A percentile compares a stretch with the other conserved stretches of the same genome.
These are phyloP conservation scores for Malurus alboscapulatus DNA, from an alignment of 2,113 vertebrate species.

Conservation along the genomic window DNA sequence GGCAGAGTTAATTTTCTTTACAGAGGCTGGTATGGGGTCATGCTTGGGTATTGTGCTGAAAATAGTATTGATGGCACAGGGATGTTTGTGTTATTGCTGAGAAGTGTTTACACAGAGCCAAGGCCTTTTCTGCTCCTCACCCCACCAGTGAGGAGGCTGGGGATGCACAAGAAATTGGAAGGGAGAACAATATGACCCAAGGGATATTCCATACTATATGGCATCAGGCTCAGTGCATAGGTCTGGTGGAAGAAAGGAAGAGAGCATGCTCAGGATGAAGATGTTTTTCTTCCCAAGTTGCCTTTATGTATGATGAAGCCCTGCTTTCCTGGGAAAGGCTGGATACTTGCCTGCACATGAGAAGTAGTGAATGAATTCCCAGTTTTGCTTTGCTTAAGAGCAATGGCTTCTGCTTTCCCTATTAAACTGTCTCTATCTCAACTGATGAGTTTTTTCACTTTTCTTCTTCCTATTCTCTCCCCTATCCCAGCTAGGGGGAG, in stretches of 20 bases:
- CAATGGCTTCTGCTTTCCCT: background rate
- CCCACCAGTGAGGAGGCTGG: fast-evolving
- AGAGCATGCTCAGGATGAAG: fast-evolving
- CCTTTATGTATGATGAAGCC: background rate
- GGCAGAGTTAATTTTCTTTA: background rate
- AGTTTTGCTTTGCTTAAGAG: background rate
- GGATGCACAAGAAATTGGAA: background rate
- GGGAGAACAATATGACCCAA: background rate
- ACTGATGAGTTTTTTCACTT: background rate
- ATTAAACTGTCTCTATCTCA: background rate
- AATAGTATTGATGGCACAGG: background rate
- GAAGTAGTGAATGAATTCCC: background rate
- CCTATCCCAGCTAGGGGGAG: fast-evolving
- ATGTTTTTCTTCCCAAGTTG: fast-evolving
- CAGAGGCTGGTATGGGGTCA: background rate
- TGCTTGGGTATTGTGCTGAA: background rate
- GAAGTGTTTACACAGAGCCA: background rate
- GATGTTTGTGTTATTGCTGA: background rate
- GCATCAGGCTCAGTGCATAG: background rate
- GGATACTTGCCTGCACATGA: background rate
- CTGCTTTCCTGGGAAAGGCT: background rate
- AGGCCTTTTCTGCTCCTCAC: background rate
- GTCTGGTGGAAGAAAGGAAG: background rate
- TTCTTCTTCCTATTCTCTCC: background rate
- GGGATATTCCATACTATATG: background rate